phyloP scores from a whole-genome alignment of 2,113 vertebrate genomes.

The Coregonus clupeaformis region DNA sequence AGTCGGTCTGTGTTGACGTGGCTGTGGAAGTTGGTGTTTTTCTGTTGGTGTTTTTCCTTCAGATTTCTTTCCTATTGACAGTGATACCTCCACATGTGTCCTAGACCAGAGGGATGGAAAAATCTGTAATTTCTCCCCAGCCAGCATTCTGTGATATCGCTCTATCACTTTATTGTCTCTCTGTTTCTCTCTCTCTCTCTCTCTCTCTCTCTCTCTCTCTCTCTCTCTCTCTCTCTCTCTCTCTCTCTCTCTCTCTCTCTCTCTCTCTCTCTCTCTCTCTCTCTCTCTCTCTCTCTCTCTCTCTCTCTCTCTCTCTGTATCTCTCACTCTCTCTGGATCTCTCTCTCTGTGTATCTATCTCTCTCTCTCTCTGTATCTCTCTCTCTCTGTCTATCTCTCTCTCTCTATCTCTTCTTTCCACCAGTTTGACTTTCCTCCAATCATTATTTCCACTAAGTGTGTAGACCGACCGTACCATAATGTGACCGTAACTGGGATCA shows the following conservation, averaged over 20 bases:
- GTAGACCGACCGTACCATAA: conserved; percentile 34
- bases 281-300: no score
- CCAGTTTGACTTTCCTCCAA: conserved; percentile 26
- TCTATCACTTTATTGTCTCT: no score
- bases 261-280: no score
- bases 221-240: no score
- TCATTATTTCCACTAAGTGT: conserved; percentile 56
- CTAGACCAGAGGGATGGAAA: background rate
- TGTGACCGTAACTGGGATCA: conserved; percentile 51
- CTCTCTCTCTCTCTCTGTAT: no score
- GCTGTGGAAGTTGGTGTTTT: background rate
- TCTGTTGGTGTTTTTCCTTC: conserved; percentile 8
- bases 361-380: no score
- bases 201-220: no score
- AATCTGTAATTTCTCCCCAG: background rate
- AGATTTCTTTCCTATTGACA: background rate
- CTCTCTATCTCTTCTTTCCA: background rate
- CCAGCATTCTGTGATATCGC: conserved; percentile 26
- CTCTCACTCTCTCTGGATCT: no score
- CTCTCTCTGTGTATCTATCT: no score
- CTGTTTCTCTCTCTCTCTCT: no score
- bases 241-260: no score
- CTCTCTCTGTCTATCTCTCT: no score
- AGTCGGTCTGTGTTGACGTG: background rate
- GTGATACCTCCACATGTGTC: background rate